phyloP scores from a whole-genome alignment of 2,113 vertebrate species.

The Taurulus bubalis region DNA sequence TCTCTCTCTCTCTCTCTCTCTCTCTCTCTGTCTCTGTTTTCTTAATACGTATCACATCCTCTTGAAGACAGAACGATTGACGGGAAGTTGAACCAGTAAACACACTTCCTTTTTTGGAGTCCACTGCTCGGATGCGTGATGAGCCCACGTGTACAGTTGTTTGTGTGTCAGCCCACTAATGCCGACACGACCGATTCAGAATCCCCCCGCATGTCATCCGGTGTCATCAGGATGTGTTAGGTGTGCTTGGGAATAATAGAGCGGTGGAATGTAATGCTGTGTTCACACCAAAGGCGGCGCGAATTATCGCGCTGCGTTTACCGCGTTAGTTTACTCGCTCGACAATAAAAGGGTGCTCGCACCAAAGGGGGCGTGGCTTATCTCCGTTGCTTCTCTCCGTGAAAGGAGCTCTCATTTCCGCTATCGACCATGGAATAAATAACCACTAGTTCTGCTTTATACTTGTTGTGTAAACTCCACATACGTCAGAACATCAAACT shows the following conservation, averaged over 20 bases:
- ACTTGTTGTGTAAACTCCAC: too few species aligned
- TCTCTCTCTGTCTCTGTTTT: constrained; percentile 57
- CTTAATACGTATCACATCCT: constrained; percentile 71
- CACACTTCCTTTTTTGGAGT: constrained; percentile 72
- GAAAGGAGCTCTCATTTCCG: too few species aligned
- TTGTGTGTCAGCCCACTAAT: background rate
- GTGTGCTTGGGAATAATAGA: background rate
- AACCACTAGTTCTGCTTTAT: too few species aligned
- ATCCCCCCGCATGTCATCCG: background rate
- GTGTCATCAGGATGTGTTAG: background rate
- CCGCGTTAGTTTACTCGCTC: too few species aligned
- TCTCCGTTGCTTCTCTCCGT: too few species aligned
- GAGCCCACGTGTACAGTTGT: background rate
- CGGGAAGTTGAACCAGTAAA: constrained; percentile 67
- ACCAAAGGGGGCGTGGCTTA: too few species aligned
- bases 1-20: constrained; percentile 19
- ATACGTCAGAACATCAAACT: too few species aligned
- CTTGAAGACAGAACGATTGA: constrained; percentile 45
- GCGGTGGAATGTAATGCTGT: background rate
- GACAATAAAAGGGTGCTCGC: too few species aligned
- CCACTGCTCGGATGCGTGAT: constrained; percentile 9
- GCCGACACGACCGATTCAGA: background rate
- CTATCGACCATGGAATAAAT: too few species aligned
- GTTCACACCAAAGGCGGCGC: too few species aligned
- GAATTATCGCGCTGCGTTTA: too few species aligned